phyloP scores from a whole-genome alignment of 2,797 vertebrate species.

The Hippoglossus hippoglossus region DNA sequence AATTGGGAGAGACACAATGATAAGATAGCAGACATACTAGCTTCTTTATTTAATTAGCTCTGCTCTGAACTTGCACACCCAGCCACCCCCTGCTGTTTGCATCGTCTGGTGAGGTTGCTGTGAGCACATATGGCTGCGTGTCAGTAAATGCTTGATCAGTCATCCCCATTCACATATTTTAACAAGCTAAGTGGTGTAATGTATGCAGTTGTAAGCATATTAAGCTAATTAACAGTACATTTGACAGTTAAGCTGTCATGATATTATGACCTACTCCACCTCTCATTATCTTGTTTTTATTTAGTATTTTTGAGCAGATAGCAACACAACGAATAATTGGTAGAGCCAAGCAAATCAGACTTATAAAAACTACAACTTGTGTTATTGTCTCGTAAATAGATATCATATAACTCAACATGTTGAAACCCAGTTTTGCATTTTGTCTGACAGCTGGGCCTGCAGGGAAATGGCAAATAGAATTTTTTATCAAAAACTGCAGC shows the following conservation, averaged over 20 bases:
- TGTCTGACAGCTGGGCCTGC: background rate
- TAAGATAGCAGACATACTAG: constrained; percentile 62
- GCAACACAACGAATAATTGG: background rate
- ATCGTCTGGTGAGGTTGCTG: constrained; percentile 54
- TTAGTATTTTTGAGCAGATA: background rate
- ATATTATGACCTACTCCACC: constrained; percentile 27
- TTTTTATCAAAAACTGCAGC: background rate
- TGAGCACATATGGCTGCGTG: constrained; percentile 56
- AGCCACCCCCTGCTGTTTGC: constrained; percentile 42
- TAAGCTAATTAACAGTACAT: constrained; percentile 48
- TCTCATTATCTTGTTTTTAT: background rate
- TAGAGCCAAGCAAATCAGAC: background rate
- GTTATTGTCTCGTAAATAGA: background rate
- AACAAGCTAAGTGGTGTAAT: constrained; percentile 58
- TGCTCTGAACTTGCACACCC: constrained; percentile 49
- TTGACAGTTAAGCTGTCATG: constrained; percentile 9
- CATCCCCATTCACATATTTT: constrained; percentile 53
- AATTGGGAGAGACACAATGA: constrained; percentile 63
- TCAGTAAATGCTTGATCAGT: constrained; percentile 53
- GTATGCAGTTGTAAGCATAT: constrained; percentile 55
- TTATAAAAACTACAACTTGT: background rate
- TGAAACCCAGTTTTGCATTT: too few species aligned
- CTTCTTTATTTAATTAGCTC: constrained; percentile 63
- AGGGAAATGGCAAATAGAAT: background rate
- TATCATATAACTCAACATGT: background rate